Evolutionary conservation across 1,140 invertebrate genomes (phyloP).

Genomic region (Eufriesea mexicana): DNA sequence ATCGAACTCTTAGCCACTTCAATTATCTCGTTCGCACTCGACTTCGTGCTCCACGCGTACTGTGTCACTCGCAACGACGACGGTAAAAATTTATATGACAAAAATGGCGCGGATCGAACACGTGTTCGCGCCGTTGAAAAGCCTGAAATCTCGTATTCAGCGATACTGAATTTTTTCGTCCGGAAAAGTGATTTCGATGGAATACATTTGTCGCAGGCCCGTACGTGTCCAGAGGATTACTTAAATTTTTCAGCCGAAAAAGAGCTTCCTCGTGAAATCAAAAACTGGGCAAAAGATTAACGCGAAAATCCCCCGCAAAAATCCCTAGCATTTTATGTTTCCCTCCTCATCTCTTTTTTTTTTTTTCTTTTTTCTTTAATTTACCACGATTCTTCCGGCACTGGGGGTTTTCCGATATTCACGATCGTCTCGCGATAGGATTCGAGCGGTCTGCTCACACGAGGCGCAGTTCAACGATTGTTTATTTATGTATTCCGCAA

Average conservation of each 20-base stretch:
- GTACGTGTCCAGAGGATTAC: no score
- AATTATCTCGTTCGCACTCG: neutral
- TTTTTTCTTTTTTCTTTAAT: no score
- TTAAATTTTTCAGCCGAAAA: no score
- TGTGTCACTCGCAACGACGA: neutral
- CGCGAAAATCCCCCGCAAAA: no score
- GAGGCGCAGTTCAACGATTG: constrained; percentile 8
- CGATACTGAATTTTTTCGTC: neutral
- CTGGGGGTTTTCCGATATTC: neutral
- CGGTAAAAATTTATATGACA: no score
- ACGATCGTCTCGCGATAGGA: neutral
- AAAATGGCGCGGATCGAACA: neutral
- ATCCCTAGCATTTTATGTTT: no score
- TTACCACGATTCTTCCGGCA: neutral
- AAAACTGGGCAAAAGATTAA: no score
- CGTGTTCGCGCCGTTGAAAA: neutral
- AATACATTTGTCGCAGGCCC: neutral
- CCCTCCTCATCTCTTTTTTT: no score
- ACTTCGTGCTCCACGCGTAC: neutral
- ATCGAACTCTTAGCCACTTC: neutral
- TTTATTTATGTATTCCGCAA: constrained; percentile 32
- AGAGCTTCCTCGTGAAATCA: no score
- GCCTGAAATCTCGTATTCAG: neutral
- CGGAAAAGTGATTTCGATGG: neutral
- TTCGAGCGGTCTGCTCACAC: neutral